A percentile compares a stretch with the other conserved stretches of the same genome.
phyloP scores from a whole-genome alignment of 1,140 invertebrate genomes.

The Microvelia longipes region DNA sequence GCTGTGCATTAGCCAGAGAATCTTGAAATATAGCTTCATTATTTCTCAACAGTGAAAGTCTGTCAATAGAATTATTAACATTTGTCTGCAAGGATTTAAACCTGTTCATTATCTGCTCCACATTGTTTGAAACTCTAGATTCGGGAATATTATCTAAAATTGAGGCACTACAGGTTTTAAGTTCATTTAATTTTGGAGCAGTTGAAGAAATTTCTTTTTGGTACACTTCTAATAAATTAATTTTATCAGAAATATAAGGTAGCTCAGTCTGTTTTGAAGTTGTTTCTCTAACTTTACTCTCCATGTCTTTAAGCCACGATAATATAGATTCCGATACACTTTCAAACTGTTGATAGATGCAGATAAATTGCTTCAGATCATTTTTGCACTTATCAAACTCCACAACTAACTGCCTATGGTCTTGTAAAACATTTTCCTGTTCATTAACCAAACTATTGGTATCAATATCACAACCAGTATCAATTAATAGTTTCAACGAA shows the following conservation, averaged over 20 bases:
- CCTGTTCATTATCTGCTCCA: slow-evolving; percentile 55
- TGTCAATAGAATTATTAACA: slow-evolving; percentile 26
- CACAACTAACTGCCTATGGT: slow-evolving; percentile 49
- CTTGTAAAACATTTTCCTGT: slow-evolving; percentile 44
- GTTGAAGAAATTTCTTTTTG: slow-evolving; percentile 45
- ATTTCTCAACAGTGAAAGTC: slow-evolving; percentile 14
- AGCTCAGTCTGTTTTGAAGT: slow-evolving; percentile 51
- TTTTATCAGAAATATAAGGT: slow-evolving; percentile 51
- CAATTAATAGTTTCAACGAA: slow-evolving; percentile 45
- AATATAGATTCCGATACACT: slow-evolving; percentile 45
- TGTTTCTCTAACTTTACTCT: slow-evolving; percentile 59
- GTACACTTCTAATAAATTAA: slow-evolving; percentile 46
- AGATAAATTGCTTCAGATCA: slow-evolving; percentile 52
- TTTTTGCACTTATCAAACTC: slow-evolving; percentile 51
- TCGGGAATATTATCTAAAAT: slow-evolving; percentile 63
- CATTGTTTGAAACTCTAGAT: slow-evolving; percentile 60
- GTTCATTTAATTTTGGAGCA: slow-evolving; percentile 44
- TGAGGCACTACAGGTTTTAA: slow-evolving; percentile 49
- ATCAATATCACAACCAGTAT: slow-evolving; percentile 49
- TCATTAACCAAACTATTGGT: slow-evolving; percentile 44
- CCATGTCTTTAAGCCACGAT: slow-evolving; percentile 73
- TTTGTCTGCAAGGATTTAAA: slow-evolving; percentile 62
- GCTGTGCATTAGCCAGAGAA: slow-evolving; percentile 50
- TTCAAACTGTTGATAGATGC: slow-evolving; percentile 68
- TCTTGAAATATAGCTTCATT: slow-evolving; percentile 37